These are phyloP conservation scores for Eristalinus sepulchralis DNA, from an alignment of 2,888 invertebrate species.

Conservation along the genomic window DNA sequence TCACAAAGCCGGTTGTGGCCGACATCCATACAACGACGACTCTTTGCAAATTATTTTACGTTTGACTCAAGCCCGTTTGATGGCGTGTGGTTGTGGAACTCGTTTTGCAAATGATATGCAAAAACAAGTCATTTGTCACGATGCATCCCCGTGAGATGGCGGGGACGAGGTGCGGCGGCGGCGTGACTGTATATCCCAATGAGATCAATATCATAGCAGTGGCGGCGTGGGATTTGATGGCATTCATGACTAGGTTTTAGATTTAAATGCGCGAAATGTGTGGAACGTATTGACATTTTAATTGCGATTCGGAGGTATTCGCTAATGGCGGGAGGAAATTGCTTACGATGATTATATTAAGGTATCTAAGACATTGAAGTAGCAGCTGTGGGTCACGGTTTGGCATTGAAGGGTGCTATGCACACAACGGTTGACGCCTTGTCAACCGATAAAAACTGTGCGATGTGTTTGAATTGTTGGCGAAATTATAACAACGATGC, in stretches of 20 bases:
- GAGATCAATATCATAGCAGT: slow-evolving; percentile 29
- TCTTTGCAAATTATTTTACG: slow-evolving; percentile 4
- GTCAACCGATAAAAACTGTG: too few relatives aligned
- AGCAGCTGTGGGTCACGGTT: too few relatives aligned
- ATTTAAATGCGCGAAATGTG: not conserved
- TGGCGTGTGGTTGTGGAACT: slow-evolving; percentile 14
- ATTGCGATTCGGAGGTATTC: not conserved
- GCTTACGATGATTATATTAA: too few relatives aligned
- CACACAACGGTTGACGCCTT: too few relatives aligned
- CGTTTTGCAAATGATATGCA: slow-evolving; percentile 44
- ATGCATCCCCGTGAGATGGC: slow-evolving; percentile 39
- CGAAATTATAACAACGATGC: too few relatives aligned
- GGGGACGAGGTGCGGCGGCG: not conserved
- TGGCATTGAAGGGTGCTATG: too few relatives aligned
- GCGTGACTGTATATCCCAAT: slow-evolving; percentile 6
- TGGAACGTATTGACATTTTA: not conserved
- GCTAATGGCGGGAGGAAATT: too few relatives aligned
- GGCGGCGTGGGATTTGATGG: slow-evolving; percentile 1
- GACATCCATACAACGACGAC: not conserved
- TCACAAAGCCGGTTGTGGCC: not conserved
- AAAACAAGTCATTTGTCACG: slow-evolving; percentile 49
- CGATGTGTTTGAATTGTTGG: too few relatives aligned
- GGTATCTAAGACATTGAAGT: too few relatives aligned
- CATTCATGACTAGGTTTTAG: slow-evolving; percentile 5
- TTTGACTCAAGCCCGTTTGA: not conserved